Conservation (phyloP, 2,797 vertebrate genomes). For the Emys orbicularis region DNA sequence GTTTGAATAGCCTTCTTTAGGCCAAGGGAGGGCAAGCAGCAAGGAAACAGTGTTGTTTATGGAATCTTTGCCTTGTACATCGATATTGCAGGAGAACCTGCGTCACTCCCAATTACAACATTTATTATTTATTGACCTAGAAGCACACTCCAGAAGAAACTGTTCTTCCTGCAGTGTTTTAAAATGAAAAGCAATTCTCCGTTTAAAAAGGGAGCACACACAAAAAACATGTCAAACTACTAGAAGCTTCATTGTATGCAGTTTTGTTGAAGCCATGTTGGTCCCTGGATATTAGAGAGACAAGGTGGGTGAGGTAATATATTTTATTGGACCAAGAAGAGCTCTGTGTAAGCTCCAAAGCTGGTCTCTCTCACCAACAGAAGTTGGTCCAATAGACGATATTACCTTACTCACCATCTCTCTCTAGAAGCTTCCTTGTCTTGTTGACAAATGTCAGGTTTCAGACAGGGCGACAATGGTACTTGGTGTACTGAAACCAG, state of each 20-base stretch:
- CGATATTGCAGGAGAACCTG: slow-evolving; percentile 3
- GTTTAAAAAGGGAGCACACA: neutral
- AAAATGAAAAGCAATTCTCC: slow-evolving; percentile 38
- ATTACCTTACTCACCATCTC: neutral
- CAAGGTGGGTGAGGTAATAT: neutral
- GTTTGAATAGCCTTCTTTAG: slow-evolving; percentile 9
- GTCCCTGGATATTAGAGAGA: neutral
- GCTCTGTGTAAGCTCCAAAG: neutral
- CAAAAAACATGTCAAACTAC: neutral
- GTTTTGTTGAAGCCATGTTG: neutral
- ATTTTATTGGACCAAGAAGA: neutral
- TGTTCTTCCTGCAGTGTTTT: slow-evolving; percentile 59
- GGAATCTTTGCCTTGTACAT: neutral
- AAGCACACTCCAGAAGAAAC: neutral
- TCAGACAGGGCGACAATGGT: neutral
- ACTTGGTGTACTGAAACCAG: neutral
- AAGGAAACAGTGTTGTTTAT: slow-evolving; percentile 32
- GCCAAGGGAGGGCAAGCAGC: slow-evolving; percentile 21
- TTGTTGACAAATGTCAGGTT: neutral
- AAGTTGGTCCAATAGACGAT: neutral
- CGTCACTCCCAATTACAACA: neutral
- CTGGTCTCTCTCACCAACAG: neutral
- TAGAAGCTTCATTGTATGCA: neutral
- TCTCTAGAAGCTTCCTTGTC: neutral
- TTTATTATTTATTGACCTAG: slow-evolving; percentile 64